Base-by-base conservation (phyloP, 2,797 vertebrate genomes). In the Microctenopoma steveboyesi region DNA sequence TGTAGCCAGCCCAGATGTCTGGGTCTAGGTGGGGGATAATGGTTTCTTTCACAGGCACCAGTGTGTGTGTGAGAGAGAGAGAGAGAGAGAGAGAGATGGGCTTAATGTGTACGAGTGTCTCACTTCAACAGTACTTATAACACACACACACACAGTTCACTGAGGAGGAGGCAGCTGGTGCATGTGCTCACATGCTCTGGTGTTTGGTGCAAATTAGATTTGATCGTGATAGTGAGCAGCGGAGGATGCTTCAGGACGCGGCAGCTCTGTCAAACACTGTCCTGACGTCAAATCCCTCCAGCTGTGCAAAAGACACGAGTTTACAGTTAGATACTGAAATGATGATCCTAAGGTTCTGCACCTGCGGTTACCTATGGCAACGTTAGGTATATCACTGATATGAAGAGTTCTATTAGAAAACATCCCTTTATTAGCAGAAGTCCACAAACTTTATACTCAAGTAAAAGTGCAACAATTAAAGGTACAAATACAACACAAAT, bases 1-100 rank as follows among this genome's bases (percentile, higher is more conserved):
- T 75, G 77, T 75, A 71, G 74, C 3, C 33, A 77, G 76, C 78
- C 87, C 87, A 89, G 85, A 92, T 90, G 87, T 91, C 87, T 82
- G 74, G 68, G 45, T 72, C 81, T 80, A 60, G 59, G 11, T 79
- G 53, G 79, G 75, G 81, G 85, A 91, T 89, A 90, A 91, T 88
- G 66, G 81, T 76, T 87, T 88, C 88, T 89, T 91, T 92, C 86
- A 90, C 81, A 72, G 56, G 53, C 68, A 63, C 49, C 25, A 16
- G 42, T 64, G 68, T 58, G 62, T 16, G 49, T 2, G 46, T 30
- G 7, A 18, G 42, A 13, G 13, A 28, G 5, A 46, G 30, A 53
- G 40, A 53, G 59, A 66, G 28, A 30, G n/a, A 28, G 5, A 46
- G 30, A 53, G 40, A 53, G 59, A 66, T 30, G 28, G 28, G 60